phyloP scores from a whole-genome alignment of 2,888 invertebrate species.

The Gryllus longicercus region DNA sequence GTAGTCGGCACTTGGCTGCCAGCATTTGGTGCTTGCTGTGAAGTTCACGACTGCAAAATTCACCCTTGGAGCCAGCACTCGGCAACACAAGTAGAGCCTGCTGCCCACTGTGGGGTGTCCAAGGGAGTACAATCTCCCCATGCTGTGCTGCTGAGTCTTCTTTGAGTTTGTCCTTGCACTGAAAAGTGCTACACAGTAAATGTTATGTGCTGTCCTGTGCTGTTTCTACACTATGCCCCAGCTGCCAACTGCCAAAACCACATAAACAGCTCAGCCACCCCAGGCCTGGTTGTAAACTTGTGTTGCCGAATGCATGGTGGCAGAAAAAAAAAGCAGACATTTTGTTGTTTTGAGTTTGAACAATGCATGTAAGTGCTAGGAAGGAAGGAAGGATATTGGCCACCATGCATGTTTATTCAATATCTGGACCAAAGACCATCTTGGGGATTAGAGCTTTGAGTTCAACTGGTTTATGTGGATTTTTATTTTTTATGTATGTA shows the following conservation, averaged over 20 bases:
- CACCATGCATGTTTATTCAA: neutral
- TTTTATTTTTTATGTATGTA: neutral
- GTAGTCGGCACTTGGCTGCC: neutral
- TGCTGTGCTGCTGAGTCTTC: neutral
- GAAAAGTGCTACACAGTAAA: neutral
- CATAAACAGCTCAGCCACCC: conserved; percentile 17
- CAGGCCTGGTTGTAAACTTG: neutral
- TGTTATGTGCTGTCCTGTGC: neutral
- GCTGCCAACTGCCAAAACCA: neutral
- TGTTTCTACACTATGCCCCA: neutral
- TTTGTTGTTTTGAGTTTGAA: neutral
- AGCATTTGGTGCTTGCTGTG: neutral
- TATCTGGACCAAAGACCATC: neutral
- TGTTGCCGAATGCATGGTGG: conserved; percentile 5
- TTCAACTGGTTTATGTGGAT: conserved; percentile 1
- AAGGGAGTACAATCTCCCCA: neutral
- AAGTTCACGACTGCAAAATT: neutral
- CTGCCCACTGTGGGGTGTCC: conserved; percentile 11
- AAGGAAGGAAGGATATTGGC: neutral
- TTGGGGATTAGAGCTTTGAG: conserved; percentile 4
- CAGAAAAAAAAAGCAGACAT: neutral
- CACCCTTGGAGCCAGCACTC: neutral
- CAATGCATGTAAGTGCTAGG: neutral
- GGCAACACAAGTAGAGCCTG: neutral
- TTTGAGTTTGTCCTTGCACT: conserved; percentile 2